These are phyloP conservation scores for Mythimna loreyi DNA, from an alignment of 2,888 invertebrate genomes.

Conservation along the genomic window DNA sequence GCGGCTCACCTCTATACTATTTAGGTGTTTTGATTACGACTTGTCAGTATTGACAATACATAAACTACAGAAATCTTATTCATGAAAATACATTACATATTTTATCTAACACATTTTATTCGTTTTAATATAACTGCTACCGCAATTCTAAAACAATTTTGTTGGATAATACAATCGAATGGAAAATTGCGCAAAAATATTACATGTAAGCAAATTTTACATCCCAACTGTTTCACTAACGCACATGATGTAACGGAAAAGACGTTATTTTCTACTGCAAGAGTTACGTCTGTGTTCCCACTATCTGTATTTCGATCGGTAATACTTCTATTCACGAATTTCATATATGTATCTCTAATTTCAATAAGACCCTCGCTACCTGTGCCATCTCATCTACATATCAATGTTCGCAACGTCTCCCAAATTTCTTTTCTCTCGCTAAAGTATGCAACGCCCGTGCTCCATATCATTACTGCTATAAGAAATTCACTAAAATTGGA, in stretches of 20 bases:
- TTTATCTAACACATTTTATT: slow-evolving; percentile 49
- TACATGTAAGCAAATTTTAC: slow-evolving; percentile 52
- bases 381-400: slow-evolving; percentile 89
- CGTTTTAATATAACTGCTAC: slow-evolving; percentile 43
- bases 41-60: slow-evolving; percentile 59
- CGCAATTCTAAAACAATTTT: slow-evolving; percentile 38
- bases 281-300: slow-evolving; percentile 64
- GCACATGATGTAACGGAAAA: slow-evolving; percentile 58
- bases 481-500: slow-evolving; percentile 88
- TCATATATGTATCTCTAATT: slow-evolving; percentile 88
- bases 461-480: slow-evolving; percentile 87
- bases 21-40: slow-evolving; percentile 69
- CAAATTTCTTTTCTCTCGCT: slow-evolving; percentile 88
- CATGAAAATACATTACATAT: slow-evolving; percentile 30
- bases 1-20: slow-evolving; percentile 65
- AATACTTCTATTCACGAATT: slow-evolving; percentile 83
- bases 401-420: slow-evolving; percentile 87
- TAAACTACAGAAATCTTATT: slow-evolving; percentile 28
- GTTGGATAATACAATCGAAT: slow-evolving; percentile 36
- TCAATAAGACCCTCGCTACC: slow-evolving; percentile 88
- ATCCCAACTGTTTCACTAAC: slow-evolving; percentile 41
- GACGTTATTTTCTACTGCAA: slow-evolving; percentile 67
- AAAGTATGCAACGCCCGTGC: slow-evolving; percentile 89
- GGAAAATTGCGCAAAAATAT: slow-evolving; percentile 56
- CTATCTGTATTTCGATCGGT: slow-evolving; percentile 77